phyloP scores from a whole-genome alignment of 2,797 vertebrate species.

The Gadopsis marmoratus region DNA sequence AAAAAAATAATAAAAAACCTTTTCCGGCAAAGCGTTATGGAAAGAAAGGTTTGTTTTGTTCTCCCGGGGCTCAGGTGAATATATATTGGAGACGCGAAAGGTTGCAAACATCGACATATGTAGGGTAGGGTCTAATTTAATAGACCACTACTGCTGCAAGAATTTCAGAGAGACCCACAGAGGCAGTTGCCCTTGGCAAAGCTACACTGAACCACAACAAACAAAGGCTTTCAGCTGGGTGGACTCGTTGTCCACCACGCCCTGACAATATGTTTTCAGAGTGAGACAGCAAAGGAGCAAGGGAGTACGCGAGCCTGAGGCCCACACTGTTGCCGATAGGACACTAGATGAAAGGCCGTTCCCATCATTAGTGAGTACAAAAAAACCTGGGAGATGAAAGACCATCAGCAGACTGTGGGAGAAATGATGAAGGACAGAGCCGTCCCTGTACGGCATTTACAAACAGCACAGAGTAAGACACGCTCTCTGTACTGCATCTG shows the following conservation, averaged over 20 bases:
- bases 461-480: slow-evolving; percentile 36
- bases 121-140: slow-evolving; percentile 53
- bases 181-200: slow-evolving; percentile 74
- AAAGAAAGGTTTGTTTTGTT: slow-evolving; percentile 54
- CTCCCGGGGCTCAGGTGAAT: slow-evolving; percentile 56
- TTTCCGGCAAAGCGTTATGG: slow-evolving; percentile 26
- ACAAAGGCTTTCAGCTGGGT: slow-evolving; percentile 73
- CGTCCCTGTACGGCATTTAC: slow-evolving; percentile 42
- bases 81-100: slow-evolving; percentile 43
- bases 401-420: slow-evolving; percentile 57
- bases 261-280: slow-evolving; percentile 77
- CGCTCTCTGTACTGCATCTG: slow-evolving; percentile 40
- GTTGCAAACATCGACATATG: slow-evolving; percentile 50
- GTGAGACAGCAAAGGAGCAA: slow-evolving; percentile 38
- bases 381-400: slow-evolving; percentile 71
- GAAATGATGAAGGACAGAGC: slow-evolving; percentile 69
- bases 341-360: slow-evolving; percentile 59
- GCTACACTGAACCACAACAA: slow-evolving; percentile 76
- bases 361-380: slow-evolving; percentile 41
- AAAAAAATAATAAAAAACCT: slow-evolving; percentile 5
- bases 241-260: slow-evolving; percentile 76
- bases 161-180: slow-evolving; percentile 60
- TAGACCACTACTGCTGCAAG: slow-evolving; percentile 52
- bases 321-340: slow-evolving; percentile 67
- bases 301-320: slow-evolving; percentile 56